These are phyloP conservation scores for Yoshiicerus persimilis DNA, from an alignment of 1,140 invertebrate species.

Conservation along the genomic window DNA sequence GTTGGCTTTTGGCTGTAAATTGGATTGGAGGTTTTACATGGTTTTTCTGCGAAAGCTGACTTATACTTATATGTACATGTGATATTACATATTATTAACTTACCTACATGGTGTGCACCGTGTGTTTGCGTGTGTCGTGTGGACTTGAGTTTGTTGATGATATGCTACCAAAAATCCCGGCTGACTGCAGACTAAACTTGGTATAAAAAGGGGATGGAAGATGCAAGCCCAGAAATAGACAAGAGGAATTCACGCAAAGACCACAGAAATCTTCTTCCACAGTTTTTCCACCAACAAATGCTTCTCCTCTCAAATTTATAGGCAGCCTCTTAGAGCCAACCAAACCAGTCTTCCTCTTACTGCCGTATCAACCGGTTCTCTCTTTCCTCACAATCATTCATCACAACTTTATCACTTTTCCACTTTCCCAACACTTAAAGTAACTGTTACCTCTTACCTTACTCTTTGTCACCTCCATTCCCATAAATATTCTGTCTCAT, in stretches of 20 bases:
- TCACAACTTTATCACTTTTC: neutral
- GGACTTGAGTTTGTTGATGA: neutral
- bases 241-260: neutral
- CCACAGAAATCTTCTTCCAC: neutral
- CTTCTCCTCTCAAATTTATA: neutral
- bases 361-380: neutral
- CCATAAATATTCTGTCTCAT: no score
- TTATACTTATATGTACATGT: neutral
- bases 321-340: neutral
- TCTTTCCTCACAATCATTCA: neutral
- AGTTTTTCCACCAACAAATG: neutral
- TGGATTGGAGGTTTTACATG: neutral
- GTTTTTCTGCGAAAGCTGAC: neutral
- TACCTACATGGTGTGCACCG: neutral
- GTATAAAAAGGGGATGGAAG: constrained; percentile 25
- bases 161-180: neutral
- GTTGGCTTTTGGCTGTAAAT: neutral
- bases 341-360: neutral
- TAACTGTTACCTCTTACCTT: no score
- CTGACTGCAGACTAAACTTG: neutral
- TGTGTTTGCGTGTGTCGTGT: neutral
- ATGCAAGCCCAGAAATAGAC: constrained; percentile 24
- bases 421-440: neutral
- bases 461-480: no score
- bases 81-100: neutral